Evolutionary conservation across 1,140 invertebrate species (phyloP), one percentile per base, ranked within the genome.

Genomic region (Drosophila pectinifera): DNA sequence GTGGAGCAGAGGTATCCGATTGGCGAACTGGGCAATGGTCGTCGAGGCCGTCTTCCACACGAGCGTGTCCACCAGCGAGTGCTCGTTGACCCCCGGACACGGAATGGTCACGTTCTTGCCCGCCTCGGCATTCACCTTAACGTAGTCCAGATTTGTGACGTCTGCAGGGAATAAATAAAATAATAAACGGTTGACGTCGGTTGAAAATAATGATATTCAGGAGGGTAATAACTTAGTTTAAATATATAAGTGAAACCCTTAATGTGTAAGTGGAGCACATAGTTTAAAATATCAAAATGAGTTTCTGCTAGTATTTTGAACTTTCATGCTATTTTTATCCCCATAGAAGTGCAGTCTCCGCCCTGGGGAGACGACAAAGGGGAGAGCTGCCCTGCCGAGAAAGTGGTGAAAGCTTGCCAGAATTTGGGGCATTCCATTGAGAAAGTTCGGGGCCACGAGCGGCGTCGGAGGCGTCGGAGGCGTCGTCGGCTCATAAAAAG

Each of bases 41-140:
- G 91, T 91, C n/a, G 89, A 84, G 5, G 90, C 68, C 28, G 91
- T 92, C 58, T 93, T 93, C 95, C 95, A 95, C 78, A 95, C 95
- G 65, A 95, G 91, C 55, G 93, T 94, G 75, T 94, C 91, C 70
- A 95, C 94, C 78, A 95, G 84, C 10, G 95, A 95, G 70, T 94
- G 93, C 84, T 95, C 94, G 51, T 93, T 94, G 39, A 95, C 94
- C 13, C 95, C 95, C 3, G 95, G 95, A 92, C 95, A 95, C 36
- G 93, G 92, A 73, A 95, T 89, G 41, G 94, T 94, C 57, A 95
- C 93, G 90, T 95, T 95, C 62, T 94, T 93, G 45, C 95, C 95
- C n/a, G 95, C 94, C 75, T 95, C 94, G 18, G 94, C 94, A 65
- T 94, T 92, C 41, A 95, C 92, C 53, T 93, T 94, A 61, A 94